phyloP scores from a whole-genome alignment of 2,888 invertebrate species.

The Epistrophe grossulariae region DNA sequence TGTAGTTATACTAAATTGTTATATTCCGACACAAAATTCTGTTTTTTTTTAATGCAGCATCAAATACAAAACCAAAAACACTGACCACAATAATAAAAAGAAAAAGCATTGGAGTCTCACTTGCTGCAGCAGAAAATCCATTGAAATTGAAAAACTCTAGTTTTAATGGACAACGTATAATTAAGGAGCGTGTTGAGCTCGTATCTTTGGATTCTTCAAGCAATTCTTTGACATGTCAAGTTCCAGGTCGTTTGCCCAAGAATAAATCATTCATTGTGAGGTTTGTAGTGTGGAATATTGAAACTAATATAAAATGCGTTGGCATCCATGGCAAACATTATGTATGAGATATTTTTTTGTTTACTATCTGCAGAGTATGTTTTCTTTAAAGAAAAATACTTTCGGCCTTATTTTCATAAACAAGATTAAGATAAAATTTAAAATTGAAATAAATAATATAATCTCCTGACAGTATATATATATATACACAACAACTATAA shows the following conservation, averaged over 20 bases:
- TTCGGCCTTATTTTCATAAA: neutral
- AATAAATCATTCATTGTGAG: slow-evolving; percentile 79
- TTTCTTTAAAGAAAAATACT: too few species aligned
- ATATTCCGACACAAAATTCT: slow-evolving; percentile 50
- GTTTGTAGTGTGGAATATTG: slow-evolving; percentile 78
- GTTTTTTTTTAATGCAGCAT: slow-evolving; percentile 46
- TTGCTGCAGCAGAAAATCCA: slow-evolving; percentile 59
- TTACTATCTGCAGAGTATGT: too few species aligned
- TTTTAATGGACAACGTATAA: slow-evolving; percentile 48
- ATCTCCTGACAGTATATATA: slow-evolving; percentile 73
- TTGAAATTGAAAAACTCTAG: slow-evolving; percentile 39
- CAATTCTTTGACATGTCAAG: slow-evolving; percentile 25
- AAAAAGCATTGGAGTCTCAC: slow-evolving; percentile 21
- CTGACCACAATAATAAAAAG: slow-evolving; percentile 26
- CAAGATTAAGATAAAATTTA: neutral
- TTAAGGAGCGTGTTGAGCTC: slow-evolving; percentile 62
- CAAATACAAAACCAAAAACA: slow-evolving; percentile 44
- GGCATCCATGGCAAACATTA: neutral
- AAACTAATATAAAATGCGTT: neutral
- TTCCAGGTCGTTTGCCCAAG: slow-evolving; percentile 72
- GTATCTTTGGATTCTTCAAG: slow-evolving; percentile 54
- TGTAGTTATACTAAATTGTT: slow-evolving; percentile 22
- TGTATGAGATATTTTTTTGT: neutral
- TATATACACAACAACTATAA: neutral
- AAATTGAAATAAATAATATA: too few species aligned